Evolutionary conservation across 1,140 invertebrate genomes (phyloP), one percentile per base, ranked within the genome.

Genomic region (Dendroctonus ponderosae): DNA sequence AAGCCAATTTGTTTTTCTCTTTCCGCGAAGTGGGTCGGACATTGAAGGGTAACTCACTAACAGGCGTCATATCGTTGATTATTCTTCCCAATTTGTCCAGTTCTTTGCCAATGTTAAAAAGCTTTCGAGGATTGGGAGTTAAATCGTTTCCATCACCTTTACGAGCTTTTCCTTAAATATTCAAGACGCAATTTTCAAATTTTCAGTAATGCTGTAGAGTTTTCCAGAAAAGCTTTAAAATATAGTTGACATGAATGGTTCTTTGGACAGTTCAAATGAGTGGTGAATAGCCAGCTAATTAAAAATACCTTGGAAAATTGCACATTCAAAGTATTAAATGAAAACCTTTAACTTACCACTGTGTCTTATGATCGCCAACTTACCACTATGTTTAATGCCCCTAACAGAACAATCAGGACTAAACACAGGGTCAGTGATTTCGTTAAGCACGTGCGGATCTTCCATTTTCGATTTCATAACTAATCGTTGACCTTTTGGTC

Each of bases 111-210:
- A 98, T 97, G 52, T 84, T 85, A 73, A 89, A 89, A 15, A 99
- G 79, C 82, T 98, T 98, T 57, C 88, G 85, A 14, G 96, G 93
- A 83, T 97, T 97, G 7, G 96, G 95, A 3, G 93, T 97, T 59
- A 98, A 83, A 81, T 98, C 96, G 79, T 98, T 98, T 15, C 97
- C 97, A 82, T 99, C 96, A 11, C 97, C 97, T 81, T 96, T 93
- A 53, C 96, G 85, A 51, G 95, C 94, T 82, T 98, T 68, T 26
- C 65, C 65, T 67, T 40, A 42, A 5, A 26, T 26, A 3, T 26
- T 26, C 26, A 26, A 26, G 26, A 26, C 26, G 26, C 26, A 26
- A 26, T 26, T 26, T 26, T 26, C 26, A 26, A 26, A 26, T 26
- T 26, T 26, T 26, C 26, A 2, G 26, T 26, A 26, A 26, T 26